Evolutionary conservation across 2,888 invertebrate species (phyloP), one percentile per base, ranked within the genome.

Genomic region (Latrodectus elegans): DNA sequence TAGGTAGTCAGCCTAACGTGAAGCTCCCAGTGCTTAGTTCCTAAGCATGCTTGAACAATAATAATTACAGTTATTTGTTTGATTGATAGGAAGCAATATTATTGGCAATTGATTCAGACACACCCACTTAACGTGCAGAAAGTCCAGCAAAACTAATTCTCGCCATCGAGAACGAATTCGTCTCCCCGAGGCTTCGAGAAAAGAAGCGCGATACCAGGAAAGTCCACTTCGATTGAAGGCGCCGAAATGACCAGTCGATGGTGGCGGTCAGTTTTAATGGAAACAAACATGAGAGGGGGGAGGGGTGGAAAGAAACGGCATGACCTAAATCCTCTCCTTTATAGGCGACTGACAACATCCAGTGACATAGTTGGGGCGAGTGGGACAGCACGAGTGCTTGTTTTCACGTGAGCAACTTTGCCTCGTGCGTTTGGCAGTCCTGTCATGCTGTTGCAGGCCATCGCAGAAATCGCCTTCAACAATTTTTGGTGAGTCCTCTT

Each of bases 401-500:
- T 60, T 60, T 22, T 60, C 14, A 60, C 6, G n/a, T n/a, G n/a
- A 60, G n/a, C 60, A n/a, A 15, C 12, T 60, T 60, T 60, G 60
- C 60, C n/a, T 60, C n/a, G 26, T 26, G 14, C 38, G 49, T 51
- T 8, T 10, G 4, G 55, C 64, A n/a, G 15, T 15, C 15, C n/a
- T 70, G 71, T 49, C 15, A 87, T 87, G 87, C 51, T 87, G 64
- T 60, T 87, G 64, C 87, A 87, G 55, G 87, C 87, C 38, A 82
- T 87, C 51, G 85, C 85, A 9, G 87, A 87, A 78, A 82, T 82
- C 14, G 87, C 87, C 22, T 82, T 87, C 81, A 82, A 82, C 17
- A 78, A 82, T 49, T 82, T 87, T 68, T 87, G 87, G 87, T 87
- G 70, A 87, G 87, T 78, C n/a, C 51, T 9, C 8, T 17, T 60